Percentiles rank a stretch among this genome's conserved stretches.
phyloP scores from a whole-genome alignment of 2,888 invertebrate species.

The Brenthis ino region DNA sequence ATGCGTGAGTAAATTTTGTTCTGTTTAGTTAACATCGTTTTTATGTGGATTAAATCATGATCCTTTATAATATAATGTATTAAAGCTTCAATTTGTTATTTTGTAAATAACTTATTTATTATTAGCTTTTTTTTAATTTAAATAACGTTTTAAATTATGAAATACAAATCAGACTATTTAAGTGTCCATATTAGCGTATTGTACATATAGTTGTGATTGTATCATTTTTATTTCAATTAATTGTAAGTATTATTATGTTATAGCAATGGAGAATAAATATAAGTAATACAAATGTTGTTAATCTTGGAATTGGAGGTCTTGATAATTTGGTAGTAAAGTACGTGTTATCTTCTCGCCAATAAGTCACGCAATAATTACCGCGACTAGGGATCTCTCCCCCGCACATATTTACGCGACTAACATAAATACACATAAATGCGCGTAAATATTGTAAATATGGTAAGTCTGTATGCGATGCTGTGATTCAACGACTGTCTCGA shows the following conservation, averaged over 20 bases:
- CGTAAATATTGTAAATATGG: conserved; percentile 70
- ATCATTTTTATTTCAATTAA: no score
- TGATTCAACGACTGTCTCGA: conserved; percentile 17
- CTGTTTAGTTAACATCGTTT: background rate
- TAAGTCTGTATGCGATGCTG: conserved; percentile 48
- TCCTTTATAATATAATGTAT: background rate
- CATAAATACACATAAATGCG: conserved; percentile 52
- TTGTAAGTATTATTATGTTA: no score
- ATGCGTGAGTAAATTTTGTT: conserved; percentile 1
- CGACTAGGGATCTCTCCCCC: conserved; percentile 68
- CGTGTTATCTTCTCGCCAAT: conserved; percentile 80
- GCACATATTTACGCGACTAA: conserved; percentile 73
- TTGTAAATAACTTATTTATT: background rate
- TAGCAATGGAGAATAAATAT: background rate
- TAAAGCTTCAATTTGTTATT: background rate
- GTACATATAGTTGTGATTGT: no score
- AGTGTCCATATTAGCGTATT: no score
- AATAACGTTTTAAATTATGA: no score
- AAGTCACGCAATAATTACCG: conserved; percentile 81
- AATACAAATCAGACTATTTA: no score
- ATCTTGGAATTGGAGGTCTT: conserved; percentile 45
- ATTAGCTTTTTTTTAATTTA: no score
- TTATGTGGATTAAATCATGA: background rate
- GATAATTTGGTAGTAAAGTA: conserved; percentile 58
- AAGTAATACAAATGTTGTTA: background rate